Conservation (phyloP, 2,113 vertebrate species). For the Microcebus jonahi region DNA sequence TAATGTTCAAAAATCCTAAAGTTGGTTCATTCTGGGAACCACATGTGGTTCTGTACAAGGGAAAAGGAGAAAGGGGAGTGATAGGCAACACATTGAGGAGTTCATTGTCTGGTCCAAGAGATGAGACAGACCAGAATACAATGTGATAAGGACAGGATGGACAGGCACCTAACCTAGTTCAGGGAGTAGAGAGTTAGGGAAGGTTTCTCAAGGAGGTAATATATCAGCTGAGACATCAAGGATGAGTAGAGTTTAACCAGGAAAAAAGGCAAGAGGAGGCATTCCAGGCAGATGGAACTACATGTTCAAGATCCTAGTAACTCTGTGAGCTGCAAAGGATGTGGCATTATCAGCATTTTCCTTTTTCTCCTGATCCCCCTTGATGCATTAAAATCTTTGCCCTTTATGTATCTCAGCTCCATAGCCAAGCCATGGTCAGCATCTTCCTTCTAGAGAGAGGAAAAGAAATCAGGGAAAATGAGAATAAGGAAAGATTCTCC, state of each 20-base stretch:
- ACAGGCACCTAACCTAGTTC: background rate
- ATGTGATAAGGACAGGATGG: accelerated
- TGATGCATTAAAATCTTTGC: background rate
- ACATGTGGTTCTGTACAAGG: background rate
- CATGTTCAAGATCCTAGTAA: background rate
- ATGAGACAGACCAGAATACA: background rate
- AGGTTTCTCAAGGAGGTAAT: background rate
- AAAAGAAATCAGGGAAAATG: background rate
- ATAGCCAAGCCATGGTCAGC: background rate
- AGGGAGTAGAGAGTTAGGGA: background rate
- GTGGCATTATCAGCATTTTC: background rate
- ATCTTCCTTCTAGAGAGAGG: background rate
- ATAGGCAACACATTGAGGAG: background rate
- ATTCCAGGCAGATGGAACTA: background rate
- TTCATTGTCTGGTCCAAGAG: background rate
- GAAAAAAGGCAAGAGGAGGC: background rate
- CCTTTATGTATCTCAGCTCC: background rate
- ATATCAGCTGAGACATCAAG: background rate
- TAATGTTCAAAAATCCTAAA: background rate
- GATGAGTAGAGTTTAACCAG: background rate
- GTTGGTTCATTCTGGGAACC: background rate
- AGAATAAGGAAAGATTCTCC: background rate
- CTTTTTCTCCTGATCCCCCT: background rate
- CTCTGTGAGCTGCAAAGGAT: background rate
- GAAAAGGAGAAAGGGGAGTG: background rate